These are phyloP conservation scores for Phengaris alcon DNA, from an alignment of 2,888 invertebrate genomes.

Conservation along the genomic window DNA sequence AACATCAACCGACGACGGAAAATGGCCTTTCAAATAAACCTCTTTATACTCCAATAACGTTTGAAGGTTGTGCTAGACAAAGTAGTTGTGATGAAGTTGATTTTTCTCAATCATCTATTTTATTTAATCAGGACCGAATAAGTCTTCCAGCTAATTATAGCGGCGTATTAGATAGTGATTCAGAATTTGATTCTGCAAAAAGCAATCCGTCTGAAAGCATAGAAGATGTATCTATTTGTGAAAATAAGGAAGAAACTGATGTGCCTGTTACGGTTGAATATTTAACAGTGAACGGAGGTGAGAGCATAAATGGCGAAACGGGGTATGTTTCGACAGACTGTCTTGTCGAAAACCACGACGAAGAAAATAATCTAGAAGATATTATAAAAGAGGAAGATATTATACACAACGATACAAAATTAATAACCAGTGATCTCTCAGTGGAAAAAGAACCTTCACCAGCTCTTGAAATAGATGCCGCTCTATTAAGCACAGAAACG, in stretches of 20 bases:
- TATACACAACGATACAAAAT: slow-evolving; percentile 47
- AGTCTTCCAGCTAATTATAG: slow-evolving; percentile 48
- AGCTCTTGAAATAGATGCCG: slow-evolving; percentile 54
- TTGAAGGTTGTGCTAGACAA: slow-evolving; percentile 70
- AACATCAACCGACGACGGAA: slow-evolving; percentile 67
- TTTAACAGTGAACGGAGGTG: slow-evolving; percentile 56
- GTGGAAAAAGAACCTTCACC: slow-evolving; percentile 56
- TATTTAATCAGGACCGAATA: slow-evolving; percentile 47
- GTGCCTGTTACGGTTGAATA: slow-evolving; percentile 54
- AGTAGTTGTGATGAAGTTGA: slow-evolving; percentile 68
- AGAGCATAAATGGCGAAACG: slow-evolving; percentile 55
- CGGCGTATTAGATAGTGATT: slow-evolving; percentile 63
- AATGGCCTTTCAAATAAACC: slow-evolving; percentile 67
- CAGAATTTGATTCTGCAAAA: slow-evolving; percentile 73
- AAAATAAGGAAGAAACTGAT: slow-evolving; percentile 50
- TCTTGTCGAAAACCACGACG: slow-evolving; percentile 39
- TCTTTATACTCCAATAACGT: slow-evolving; percentile 69
- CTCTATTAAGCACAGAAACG: slow-evolving; percentile 50
- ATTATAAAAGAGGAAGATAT: slow-evolving; percentile 40
- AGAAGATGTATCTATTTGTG: slow-evolving; percentile 55
- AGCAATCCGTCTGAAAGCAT: slow-evolving; percentile 64
- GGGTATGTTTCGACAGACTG: no score
- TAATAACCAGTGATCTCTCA: slow-evolving; percentile 59
- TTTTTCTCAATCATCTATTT: slow-evolving; percentile 46
- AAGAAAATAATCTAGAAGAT: slow-evolving; percentile 39